Conservation (phyloP, 1,140 invertebrate species). For the Cotesia chilonis region DNA sequence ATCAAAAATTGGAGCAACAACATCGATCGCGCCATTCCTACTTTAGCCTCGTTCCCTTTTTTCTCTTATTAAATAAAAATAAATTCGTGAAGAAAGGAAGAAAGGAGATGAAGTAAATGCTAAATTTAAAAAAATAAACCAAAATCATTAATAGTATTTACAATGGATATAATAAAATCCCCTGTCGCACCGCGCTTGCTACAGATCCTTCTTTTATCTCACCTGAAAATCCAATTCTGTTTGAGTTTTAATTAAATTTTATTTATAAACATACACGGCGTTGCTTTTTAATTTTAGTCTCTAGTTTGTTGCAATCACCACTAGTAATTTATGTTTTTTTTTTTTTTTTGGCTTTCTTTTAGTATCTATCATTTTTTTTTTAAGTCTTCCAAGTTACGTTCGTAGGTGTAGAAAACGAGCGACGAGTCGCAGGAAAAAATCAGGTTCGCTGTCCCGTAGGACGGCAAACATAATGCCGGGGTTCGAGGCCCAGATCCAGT, state of each 20-base stretch:
- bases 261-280: background rate
- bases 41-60: conserved; percentile 4
- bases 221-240: background rate
- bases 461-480: conserved; percentile 59
- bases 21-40: conserved; percentile 40
- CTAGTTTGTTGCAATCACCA: background rate
- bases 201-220: background rate
- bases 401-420: conserved; percentile 60
- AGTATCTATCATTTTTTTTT: conserved; percentile 39
- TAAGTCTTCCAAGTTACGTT: conserved; percentile 56
- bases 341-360: conserved; percentile 2
- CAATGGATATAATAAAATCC: conserved; percentile 12
- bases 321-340: conserved; percentile 13
- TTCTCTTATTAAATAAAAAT: conserved; percentile 3
- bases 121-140: background rate
- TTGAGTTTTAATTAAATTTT: conserved; percentile 1
- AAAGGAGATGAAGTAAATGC: background rate
- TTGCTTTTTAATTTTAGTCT: background rate
- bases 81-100: conserved; percentile 10
- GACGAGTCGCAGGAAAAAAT: conserved; percentile 63
- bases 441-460: conserved; percentile 60
- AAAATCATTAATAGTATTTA: background rate
- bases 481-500: conserved; percentile 47
- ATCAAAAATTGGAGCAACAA: conserved; percentile 42
- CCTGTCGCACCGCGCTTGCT: background rate